Base-by-base conservation (phyloP, 2,888 invertebrate genomes). In the Hanleya hanleyi region DNA sequence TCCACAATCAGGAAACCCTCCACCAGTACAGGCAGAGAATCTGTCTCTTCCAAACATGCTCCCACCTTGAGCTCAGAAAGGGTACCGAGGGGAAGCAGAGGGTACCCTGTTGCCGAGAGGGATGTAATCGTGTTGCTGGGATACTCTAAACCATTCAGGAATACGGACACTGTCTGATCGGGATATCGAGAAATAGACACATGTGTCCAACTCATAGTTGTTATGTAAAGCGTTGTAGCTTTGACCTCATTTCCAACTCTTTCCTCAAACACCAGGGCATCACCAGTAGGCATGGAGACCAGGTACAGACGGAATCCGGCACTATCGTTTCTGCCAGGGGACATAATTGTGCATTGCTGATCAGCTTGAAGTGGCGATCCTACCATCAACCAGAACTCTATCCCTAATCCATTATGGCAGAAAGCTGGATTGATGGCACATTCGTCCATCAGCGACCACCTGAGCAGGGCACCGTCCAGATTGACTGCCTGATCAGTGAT, bases 371-470 rank as follows among this genome's bases (percentile, higher is more conserved):
- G 35, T 12, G 47, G 35, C 9, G 71, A 37, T 5, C 26, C 18
- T 15, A 73, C n/a, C n/a, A 38, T 15, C n/a, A 76, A 26, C 78
- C 78, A 78, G 47, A 70, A 69, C 26, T 47, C 47, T 12, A 78
- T 35, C 1, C 69, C 68, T 41, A 76, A 51, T 18, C 78, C 78
- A 51, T 76, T 78, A 51, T 78, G 76, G 67, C 78, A 78, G 57
- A 73, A 73, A 0, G 61, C 47, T 29, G 74, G 57, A 68, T 78
- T 71, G n/a, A 66, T 64, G 15, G 75, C n/a, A 66, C 78, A 78
- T 29, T 66, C 69, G 49, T 78, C 74, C 57, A 57, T 57, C 29
- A 57, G 32, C 26, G 22, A 29, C 57, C 57, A 57, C 26, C 3
- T 57, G 12, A 57, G 12, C 4, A 15, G 3, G 2, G 32, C 32